These are phyloP conservation scores for Lasius fuliginosus DNA, from an alignment of 2,888 invertebrate species.

Conservation along the genomic window DNA sequence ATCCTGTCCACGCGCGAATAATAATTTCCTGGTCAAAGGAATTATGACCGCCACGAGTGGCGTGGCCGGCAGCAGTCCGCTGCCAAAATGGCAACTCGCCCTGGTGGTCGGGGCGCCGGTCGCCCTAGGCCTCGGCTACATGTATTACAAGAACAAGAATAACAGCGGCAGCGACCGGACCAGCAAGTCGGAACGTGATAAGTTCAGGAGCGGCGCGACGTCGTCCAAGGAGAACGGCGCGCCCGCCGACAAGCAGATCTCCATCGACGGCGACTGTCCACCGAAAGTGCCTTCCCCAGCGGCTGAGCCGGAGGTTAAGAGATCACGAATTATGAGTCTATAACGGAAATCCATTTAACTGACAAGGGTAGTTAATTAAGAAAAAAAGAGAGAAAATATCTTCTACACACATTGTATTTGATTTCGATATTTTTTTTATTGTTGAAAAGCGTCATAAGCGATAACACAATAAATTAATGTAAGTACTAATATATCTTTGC, in stretches of 20 bases:
- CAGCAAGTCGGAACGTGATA: conserved; percentile 72
- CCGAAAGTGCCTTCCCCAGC: conserved; percentile 68
- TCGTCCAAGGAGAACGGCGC: conserved; percentile 86
- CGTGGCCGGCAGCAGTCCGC: conserved; percentile 86
- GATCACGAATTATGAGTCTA: neutral
- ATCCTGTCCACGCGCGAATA: neutral
- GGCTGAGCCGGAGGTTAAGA: conserved; percentile 79
- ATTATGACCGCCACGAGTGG: conserved; percentile 79
- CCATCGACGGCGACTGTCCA: conserved; percentile 88
- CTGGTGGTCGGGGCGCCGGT: conserved; percentile 94
- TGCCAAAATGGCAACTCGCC: conserved; percentile 96
- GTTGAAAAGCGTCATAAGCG: neutral
- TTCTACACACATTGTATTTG: neutral
- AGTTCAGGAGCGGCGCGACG: conserved; percentile 67
- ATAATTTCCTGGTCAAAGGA: neutral
- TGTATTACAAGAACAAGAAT: conserved; percentile 89
- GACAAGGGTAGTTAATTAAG: neutral
- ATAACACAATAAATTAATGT: neutral
- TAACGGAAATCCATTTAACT: neutral
- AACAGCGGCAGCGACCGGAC: conserved; percentile 79
- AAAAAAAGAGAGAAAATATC: neutral
- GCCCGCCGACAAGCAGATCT: conserved; percentile 87
- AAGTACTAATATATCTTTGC: neutral
- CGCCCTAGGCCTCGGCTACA: conserved; percentile 93
- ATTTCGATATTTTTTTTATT: neutral